Percentiles rank a stretch among this genome's conserved stretches.
phyloP scores from a whole-genome alignment of 2,797 vertebrate species.

The Aulostomus chinensis region DNA sequence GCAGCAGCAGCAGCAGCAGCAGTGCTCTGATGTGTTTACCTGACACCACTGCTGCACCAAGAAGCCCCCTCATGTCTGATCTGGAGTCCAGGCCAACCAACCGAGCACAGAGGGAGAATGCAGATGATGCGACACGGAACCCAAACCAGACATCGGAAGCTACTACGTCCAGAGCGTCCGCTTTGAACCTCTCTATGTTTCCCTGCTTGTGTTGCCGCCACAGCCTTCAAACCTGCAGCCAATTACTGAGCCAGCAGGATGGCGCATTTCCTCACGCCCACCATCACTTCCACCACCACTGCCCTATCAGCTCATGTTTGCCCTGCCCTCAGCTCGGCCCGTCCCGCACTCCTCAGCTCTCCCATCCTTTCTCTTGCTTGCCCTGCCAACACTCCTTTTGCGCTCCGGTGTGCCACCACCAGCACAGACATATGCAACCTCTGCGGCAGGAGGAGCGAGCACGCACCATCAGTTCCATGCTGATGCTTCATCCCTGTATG shows the following conservation, averaged over 20 bases:
- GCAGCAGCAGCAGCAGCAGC: no score
- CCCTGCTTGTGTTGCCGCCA: slow-evolving; percentile 77
- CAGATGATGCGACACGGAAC: slow-evolving; percentile 39
- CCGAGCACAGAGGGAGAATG: slow-evolving; percentile 39
- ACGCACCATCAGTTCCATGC: accelerated
- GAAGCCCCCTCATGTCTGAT: slow-evolving; percentile 33
- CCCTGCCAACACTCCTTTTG: slow-evolving; percentile 68
- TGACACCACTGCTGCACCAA: slow-evolving; percentile 36
- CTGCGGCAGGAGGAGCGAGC: slow-evolving; percentile 55
- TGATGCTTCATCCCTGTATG: slow-evolving; percentile 77
- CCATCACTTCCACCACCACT: slow-evolving; percentile 80
- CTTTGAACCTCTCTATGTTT: slow-evolving; percentile 66
- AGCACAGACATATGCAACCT: slow-evolving; percentile 52
- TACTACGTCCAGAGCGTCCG: slow-evolving; percentile 34
- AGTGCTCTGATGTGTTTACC: slow-evolving; percentile 41
- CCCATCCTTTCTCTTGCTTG: slow-evolving; percentile 65
- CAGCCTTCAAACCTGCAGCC: slow-evolving; percentile 63
- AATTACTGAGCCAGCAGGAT: slow-evolving; percentile 61
- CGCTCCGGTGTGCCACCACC: slow-evolving; percentile 62
- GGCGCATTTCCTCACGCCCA: slow-evolving; percentile 55
- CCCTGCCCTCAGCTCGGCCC: slow-evolving; percentile 64
- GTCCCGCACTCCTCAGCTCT: slow-evolving; percentile 51
- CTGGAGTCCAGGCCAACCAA: slow-evolving; percentile 12
- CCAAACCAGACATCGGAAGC: slow-evolving; percentile 24
- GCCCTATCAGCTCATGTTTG: slow-evolving; percentile 68